phyloP scores from a whole-genome alignment of 2,797 vertebrate species.

The Craterocephalus amniculus region DNA sequence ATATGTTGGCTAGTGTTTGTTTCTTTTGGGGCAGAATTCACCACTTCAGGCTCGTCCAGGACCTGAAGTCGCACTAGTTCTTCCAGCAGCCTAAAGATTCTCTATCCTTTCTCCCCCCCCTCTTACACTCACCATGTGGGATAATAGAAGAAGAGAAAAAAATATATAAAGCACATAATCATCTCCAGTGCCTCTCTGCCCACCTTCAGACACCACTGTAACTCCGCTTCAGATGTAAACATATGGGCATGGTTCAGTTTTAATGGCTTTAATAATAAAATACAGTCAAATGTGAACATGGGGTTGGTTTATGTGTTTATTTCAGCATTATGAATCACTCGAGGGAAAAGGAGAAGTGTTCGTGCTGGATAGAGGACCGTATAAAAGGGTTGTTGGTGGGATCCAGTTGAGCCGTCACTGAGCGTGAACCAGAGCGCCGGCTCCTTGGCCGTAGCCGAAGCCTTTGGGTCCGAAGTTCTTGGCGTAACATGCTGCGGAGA shows the following conservation, averaged over 20 bases:
- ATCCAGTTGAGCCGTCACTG: constrained; percentile 76
- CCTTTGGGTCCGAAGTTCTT: constrained; percentile 98
- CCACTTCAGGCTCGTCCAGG: constrained; percentile 37
- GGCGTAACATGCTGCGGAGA: constrained; percentile 90
- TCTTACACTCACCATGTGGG: constrained; percentile 51
- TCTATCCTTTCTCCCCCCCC: constrained; percentile 17
- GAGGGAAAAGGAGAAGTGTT: not conserved
- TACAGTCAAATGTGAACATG: constrained; percentile 73
- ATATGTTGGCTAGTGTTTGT: not conserved
- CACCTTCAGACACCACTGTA: constrained; percentile 80
- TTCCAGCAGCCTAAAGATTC: constrained; percentile 60
- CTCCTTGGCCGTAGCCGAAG: constrained; percentile 95
- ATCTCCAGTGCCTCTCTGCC: constrained; percentile 82
- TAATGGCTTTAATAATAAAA: constrained; percentile 88
- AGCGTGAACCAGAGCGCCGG: constrained; percentile 92
- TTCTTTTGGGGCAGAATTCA: constrained; percentile 41
- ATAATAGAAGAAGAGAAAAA: constrained; percentile 26
- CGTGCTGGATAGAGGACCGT: constrained; percentile 13
- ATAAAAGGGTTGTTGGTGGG: not conserved
- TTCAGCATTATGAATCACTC: constrained; percentile 4
- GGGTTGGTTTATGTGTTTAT: constrained; percentile 52
- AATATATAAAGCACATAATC: constrained; percentile 79
- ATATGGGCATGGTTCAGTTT: constrained; percentile 86
- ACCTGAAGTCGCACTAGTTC: constrained; percentile 53
- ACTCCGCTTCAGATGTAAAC: constrained; percentile 83